Percentiles rank a stretch among this genome's conserved stretches.
These are phyloP conservation scores for Orchesella cincta DNA, from an alignment of 1,140 invertebrate genomes.

Conservation along the genomic window DNA sequence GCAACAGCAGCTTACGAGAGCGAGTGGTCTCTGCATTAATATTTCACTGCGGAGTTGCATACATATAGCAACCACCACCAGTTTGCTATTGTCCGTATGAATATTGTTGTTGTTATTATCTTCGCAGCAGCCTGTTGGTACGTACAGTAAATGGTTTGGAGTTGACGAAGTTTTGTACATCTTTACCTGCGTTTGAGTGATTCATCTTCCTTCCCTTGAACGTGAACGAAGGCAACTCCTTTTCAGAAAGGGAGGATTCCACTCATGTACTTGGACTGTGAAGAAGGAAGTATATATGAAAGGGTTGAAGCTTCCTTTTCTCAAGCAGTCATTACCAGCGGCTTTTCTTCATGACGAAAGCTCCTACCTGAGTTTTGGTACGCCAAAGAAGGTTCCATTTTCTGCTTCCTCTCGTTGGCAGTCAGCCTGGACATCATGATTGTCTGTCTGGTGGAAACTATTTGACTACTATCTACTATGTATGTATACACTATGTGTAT, in stretches of 20 bases:
- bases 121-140: neutral
- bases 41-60: neutral
- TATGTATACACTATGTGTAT: too few species aligned
- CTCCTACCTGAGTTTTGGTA: too few species aligned
- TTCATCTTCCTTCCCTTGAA: constrained; percentile 38
- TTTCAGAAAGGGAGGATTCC: constrained; percentile 29
- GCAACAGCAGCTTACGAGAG: too few species aligned
- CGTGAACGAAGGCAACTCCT: constrained; percentile 31
- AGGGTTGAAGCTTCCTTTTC: constrained; percentile 25
- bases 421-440: too few species aligned
- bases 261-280: constrained; percentile 51
- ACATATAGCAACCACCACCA: neutral
- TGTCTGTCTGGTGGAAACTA: too few species aligned
- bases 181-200: constrained; percentile 22
- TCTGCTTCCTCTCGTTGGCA: too few species aligned
- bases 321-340: too few species aligned
- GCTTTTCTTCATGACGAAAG: too few species aligned
- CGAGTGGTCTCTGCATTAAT: too few species aligned
- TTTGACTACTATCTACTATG: too few species aligned
- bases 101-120: neutral
- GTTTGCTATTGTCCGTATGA: neutral
- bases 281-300: constrained; percentile 55
- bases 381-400: too few species aligned
- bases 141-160: constrained; percentile 7
- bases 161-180: constrained; percentile 20